Conservation (phyloP, 2,113 vertebrate species). For the Pseudois nayaur region DNA sequence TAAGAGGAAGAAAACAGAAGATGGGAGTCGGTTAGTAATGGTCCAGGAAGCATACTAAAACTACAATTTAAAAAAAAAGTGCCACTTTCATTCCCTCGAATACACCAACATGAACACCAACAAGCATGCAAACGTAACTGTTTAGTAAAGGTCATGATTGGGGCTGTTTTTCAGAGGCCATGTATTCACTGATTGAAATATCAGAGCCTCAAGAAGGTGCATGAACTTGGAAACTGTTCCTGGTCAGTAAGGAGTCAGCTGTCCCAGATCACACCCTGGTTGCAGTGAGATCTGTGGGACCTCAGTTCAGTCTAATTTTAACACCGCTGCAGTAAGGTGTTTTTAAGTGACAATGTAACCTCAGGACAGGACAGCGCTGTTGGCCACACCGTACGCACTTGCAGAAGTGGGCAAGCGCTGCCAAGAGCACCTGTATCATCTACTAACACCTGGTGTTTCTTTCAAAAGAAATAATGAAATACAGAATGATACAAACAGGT, state of each 20-base stretch:
- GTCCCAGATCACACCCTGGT: background rate
- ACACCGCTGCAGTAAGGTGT: background rate
- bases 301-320: background rate
- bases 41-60: slow-evolving; percentile 2
- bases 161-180: background rate
- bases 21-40: background rate
- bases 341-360: background rate
- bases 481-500: background rate
- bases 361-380: background rate
- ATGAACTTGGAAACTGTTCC: background rate
- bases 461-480: background rate
- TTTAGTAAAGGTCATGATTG: background rate
- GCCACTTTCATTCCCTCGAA: background rate
- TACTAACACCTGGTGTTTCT: background rate
- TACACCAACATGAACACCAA: background rate
- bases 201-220: background rate
- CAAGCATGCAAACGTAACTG: background rate
- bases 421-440: background rate
- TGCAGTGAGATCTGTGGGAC: background rate
- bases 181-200: background rate
- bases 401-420: background rate
- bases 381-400: background rate
- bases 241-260: background rate
- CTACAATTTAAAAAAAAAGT: background rate
- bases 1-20: background rate